Percentiles rank a stretch among this genome's conserved stretches.
Conservation (phyloP, 2,888 invertebrate genomes). For the Hedya salicella region DNA sequence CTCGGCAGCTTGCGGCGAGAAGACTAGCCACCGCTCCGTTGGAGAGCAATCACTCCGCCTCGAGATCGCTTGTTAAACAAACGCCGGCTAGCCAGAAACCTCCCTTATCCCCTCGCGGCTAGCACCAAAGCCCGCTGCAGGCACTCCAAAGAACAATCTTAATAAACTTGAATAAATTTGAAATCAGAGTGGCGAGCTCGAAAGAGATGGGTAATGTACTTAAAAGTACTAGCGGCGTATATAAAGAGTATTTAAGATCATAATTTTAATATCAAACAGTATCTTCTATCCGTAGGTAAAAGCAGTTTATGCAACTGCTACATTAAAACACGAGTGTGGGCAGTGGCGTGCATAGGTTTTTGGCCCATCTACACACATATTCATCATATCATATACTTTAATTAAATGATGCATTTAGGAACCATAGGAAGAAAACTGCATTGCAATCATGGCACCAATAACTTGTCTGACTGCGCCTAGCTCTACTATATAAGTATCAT, state of each 20-base stretch:
- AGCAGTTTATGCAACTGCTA: no score
- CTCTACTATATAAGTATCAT: no score
- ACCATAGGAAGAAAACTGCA: no score
- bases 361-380: no score
- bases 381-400: no score
- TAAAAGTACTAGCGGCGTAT: conserved; percentile 19
- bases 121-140: not conserved
- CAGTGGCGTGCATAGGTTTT: no score
- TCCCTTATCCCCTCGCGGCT: conserved; percentile 44
- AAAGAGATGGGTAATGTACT: conserved; percentile 17
- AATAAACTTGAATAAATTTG: conserved; percentile 37
- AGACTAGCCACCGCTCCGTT: conserved; percentile 47
- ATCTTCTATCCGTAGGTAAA: no score
- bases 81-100: conserved; percentile 46
- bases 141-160: conserved; percentile 15
- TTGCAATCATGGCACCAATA: no score
- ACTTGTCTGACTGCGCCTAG: no score
- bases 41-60: conserved; percentile 55
- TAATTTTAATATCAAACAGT: not conserved
- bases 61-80: conserved; percentile 60
- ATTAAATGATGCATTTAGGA: no score
- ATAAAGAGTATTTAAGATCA: not conserved
- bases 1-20: conserved; percentile 43
- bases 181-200: conserved; percentile 17
- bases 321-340: no score